Conservation (phyloP, 2,113 vertebrate species). For the Prolemur simus region DNA sequence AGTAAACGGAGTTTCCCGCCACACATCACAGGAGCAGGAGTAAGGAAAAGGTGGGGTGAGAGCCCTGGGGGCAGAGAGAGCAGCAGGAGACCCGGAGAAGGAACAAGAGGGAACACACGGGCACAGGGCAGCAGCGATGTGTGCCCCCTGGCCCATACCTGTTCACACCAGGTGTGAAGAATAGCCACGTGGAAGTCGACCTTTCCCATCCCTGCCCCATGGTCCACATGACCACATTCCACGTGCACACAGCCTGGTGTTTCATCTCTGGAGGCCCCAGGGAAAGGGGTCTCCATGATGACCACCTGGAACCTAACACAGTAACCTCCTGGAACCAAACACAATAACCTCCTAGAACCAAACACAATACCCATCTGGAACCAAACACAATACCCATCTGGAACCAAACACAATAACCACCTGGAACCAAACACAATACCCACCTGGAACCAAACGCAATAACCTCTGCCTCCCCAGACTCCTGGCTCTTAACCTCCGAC, state of each 20-base stretch:
- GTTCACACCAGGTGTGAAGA: background rate
- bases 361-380: conserved; percentile 27
- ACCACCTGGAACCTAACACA: background rate
- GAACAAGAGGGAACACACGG: rapidly evolving
- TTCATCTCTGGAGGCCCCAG: background rate
- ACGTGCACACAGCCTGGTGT: background rate
- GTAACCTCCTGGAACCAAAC: background rate
- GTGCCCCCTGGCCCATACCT: background rate
- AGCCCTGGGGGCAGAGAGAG: background rate
- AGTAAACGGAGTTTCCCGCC: background rate
- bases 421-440: background rate
- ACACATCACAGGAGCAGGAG: background rate
- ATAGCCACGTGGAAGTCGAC: background rate
- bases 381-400: background rate
- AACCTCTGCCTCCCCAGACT: background rate
- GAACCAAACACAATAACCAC: background rate
- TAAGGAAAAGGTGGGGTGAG: background rate
- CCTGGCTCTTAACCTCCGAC: background rate
- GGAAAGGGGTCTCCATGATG: background rate
- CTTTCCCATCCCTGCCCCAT: too few relatives aligned
- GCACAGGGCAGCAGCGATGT: rapidly evolving
- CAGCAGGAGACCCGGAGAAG: too few relatives aligned
- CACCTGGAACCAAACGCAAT: background rate
- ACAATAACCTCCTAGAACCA: too few relatives aligned
- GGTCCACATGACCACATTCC: background rate